phyloP scores from a whole-genome alignment of 2,797 vertebrate species.

The Sebastes flavidus region DNA sequence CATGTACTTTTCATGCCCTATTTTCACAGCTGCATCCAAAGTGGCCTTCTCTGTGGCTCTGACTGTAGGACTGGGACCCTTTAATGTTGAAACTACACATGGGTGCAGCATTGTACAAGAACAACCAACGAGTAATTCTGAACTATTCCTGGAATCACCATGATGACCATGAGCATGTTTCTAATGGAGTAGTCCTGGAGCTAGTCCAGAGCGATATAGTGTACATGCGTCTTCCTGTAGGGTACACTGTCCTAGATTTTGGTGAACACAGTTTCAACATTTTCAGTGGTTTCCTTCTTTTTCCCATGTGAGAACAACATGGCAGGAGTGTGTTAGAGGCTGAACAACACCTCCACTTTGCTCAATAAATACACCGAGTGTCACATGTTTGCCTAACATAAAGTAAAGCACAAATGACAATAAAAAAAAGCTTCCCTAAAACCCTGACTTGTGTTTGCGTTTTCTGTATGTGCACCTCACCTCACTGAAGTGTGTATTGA shows the following conservation, averaged over 20 bases:
- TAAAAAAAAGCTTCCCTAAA: neutral
- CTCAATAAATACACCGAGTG: neutral
- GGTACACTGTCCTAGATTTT: neutral
- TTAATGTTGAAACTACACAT: neutral
- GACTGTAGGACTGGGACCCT: neutral
- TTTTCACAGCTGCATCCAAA: neutral
- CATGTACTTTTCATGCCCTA: neutral
- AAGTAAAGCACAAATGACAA: neutral
- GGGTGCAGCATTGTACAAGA: too few species aligned
- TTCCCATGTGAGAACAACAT: neutral
- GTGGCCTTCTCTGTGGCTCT: neutral
- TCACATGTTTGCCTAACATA: neutral
- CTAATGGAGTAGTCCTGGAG: too few species aligned
- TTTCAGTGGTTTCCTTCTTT: neutral
- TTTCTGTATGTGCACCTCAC: constrained; percentile 52
- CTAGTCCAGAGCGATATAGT: too few species aligned
- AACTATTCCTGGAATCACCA: too few species aligned
- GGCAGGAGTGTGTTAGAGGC: neutral
- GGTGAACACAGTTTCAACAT: neutral
- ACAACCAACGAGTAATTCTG: too few species aligned
- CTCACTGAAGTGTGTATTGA: constrained; percentile 88
- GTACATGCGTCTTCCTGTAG: too few species aligned
- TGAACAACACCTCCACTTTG: neutral
- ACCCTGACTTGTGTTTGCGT: neutral
- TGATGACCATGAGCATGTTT: too few species aligned